Percentiles rank a stretch among this genome's conserved stretches.
Evolutionary conservation across 2,113 vertebrate genomes (phyloP).

Genomic region (Salminus brasiliensis): DNA sequence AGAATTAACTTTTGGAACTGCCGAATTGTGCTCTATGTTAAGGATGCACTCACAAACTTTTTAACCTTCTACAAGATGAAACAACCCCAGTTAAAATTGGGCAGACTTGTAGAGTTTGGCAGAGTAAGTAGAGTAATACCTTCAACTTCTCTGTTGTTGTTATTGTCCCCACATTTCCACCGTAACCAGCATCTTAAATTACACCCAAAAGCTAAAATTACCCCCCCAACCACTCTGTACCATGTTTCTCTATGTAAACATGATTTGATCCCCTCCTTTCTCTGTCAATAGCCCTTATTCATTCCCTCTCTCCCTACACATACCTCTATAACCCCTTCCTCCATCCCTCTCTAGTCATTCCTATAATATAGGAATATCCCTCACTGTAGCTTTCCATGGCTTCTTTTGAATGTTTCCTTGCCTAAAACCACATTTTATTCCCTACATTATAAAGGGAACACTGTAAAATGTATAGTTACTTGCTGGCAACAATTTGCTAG

Average conservation of each 20-base stretch:
- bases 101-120: too few relatives aligned
- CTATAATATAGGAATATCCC: slow-evolving; percentile 39
- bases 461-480: too few relatives aligned
- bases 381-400: slow-evolving; percentile 38
- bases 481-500: slow-evolving; percentile 50
- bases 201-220: slow-evolving; percentile 19
- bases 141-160: background rate
- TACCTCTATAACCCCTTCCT: slow-evolving; percentile 54
- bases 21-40: too few relatives aligned
- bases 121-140: too few relatives aligned
- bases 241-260: slow-evolving; percentile 65
- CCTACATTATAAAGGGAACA: too few relatives aligned
- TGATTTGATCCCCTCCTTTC: slow-evolving; percentile 58
- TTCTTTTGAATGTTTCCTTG: background rate
- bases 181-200: slow-evolving; percentile 66
- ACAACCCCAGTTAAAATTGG: too few relatives aligned
- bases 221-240: slow-evolving; percentile 11
- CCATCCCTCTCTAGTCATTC: slow-evolving; percentile 52
- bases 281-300: slow-evolving; percentile 57
- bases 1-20: too few relatives aligned
- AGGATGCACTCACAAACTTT: too few relatives aligned
- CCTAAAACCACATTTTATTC: background rate
- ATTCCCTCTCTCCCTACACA: slow-evolving; percentile 51
- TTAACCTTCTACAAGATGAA: too few relatives aligned
- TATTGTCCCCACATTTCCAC: slow-evolving; percentile 45